Evolutionary conservation across 2,113 vertebrate species (phyloP).

Genomic region (Rhinichthys klamathensis): DNA sequence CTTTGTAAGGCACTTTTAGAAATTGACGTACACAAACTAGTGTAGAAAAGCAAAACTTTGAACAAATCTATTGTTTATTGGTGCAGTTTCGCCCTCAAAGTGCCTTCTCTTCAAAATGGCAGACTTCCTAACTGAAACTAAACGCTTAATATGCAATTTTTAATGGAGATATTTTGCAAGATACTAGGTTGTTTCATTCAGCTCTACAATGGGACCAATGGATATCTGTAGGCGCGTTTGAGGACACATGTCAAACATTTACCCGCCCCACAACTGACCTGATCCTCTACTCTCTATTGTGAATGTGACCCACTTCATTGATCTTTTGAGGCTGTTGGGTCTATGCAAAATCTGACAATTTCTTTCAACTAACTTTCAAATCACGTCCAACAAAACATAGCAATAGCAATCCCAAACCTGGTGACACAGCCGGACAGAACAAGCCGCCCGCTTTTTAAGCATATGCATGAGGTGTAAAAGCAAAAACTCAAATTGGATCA

Average conservation of each 20-base stretch:
- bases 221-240: not conserved
- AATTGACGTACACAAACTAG: not conserved
- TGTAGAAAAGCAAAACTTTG: not conserved
- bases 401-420: not conserved
- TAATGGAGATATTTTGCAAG: constrained; percentile 12
- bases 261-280: constrained; percentile 7
- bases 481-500: constrained; percentile 32
- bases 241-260: constrained; percentile 43
- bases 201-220: not conserved
- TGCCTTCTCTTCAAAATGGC: constrained; percentile 23
- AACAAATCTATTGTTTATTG: not conserved
- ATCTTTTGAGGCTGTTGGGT: not conserved
- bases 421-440: not conserved
- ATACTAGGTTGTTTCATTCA: not conserved
- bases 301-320: constrained; percentile 17
- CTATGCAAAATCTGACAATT: not conserved
- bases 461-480: not conserved
- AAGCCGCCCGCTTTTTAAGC: not conserved
- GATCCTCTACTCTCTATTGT: not conserved
- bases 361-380: not conserved
- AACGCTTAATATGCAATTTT: not conserved
- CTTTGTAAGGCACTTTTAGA: constrained; percentile 64
- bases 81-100: constrained; percentile 43
- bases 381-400: not conserved
- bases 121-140: constrained; percentile 24